A percentile compares a stretch with the other conserved stretches of the same genome.
These are phyloP conservation scores for Acleris emargana DNA, from an alignment of 2,888 invertebrate genomes.

Conservation along the genomic window DNA sequence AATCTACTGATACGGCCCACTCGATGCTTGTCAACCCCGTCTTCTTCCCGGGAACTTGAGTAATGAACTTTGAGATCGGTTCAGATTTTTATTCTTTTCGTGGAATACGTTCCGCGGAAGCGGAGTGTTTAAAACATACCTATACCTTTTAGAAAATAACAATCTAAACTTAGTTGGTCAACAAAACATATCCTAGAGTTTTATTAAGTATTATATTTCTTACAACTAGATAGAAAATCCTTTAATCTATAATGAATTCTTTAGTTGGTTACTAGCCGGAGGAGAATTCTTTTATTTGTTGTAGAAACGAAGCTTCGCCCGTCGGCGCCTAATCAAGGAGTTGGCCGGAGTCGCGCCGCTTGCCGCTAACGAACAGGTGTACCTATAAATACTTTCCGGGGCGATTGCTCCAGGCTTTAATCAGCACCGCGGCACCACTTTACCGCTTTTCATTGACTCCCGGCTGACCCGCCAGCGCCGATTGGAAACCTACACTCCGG, in stretches of 20 bases:
- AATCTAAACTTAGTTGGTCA: too few relatives aligned
- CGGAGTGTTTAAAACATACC: too few relatives aligned
- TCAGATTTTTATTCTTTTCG: constrained; percentile 36
- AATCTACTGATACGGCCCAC: constrained; percentile 51
- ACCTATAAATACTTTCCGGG: constrained; percentile 83
- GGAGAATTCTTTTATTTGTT: constrained; percentile 77
- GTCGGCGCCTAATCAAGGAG: constrained; percentile 83
- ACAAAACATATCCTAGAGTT: too few relatives aligned
- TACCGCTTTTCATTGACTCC: constrained; percentile 82
- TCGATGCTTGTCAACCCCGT: constrained; percentile 44
- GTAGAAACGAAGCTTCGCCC: constrained; percentile 75
- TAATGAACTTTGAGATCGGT: constrained; percentile 43
- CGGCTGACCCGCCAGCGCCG: constrained; percentile 74
- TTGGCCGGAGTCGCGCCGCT: constrained; percentile 70
- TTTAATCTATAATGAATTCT: constrained; percentile 59
- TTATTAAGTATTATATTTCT: background rate
- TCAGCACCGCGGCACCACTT: constrained; percentile 80
- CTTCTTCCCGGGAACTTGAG: constrained; percentile 45
- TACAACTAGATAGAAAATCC: constrained; percentile 16
- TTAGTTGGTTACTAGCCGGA: constrained; percentile 59
- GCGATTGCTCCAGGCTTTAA: constrained; percentile 83
- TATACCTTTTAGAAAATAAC: too few relatives aligned
- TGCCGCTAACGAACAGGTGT: constrained; percentile 83
- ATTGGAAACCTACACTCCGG: constrained; percentile 77
- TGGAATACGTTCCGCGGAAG: background rate